Conservation (phyloP, 2,888 invertebrate species). For the Aphodius granarius region DNA sequence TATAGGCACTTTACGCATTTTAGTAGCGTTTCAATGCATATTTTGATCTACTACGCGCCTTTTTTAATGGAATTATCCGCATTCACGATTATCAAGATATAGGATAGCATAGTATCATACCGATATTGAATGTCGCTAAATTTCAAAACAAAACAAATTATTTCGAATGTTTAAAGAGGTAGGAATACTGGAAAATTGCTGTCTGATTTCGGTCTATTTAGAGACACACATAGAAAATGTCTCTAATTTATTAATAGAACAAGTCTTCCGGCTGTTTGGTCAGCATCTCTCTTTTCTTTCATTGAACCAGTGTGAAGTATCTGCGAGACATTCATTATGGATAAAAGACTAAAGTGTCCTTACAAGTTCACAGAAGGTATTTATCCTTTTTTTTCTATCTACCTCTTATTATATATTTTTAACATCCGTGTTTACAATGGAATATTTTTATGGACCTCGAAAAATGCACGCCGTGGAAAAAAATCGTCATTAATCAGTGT, state of each 20-base stretch:
- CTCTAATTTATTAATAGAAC: neutral
- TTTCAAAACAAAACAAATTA: no score
- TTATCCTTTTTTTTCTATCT: neutral
- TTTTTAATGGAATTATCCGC: no score
- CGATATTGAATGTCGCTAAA: no score
- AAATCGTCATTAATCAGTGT: no score
- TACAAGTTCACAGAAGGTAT: neutral
- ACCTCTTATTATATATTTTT: neutral
- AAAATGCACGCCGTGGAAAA: no score
- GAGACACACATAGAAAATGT: neutral
- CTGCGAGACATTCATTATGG: neutral
- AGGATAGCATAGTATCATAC: no score
- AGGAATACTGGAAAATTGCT: no score
- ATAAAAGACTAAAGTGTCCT: neutral
- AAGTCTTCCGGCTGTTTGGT: neutral
- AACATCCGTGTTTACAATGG: neutral
- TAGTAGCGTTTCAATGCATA: neutral
- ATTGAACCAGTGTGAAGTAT: neutral
- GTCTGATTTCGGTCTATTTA: no score
- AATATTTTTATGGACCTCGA: neutral
- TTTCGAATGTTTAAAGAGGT: no score
- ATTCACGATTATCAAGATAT: no score
- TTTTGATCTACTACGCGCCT: neutral
- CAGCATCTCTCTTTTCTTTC: neutral
- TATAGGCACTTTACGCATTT: neutral